Base-by-base conservation (phyloP, 2,113 vertebrate genomes). In the Castor canadensis region DNA sequence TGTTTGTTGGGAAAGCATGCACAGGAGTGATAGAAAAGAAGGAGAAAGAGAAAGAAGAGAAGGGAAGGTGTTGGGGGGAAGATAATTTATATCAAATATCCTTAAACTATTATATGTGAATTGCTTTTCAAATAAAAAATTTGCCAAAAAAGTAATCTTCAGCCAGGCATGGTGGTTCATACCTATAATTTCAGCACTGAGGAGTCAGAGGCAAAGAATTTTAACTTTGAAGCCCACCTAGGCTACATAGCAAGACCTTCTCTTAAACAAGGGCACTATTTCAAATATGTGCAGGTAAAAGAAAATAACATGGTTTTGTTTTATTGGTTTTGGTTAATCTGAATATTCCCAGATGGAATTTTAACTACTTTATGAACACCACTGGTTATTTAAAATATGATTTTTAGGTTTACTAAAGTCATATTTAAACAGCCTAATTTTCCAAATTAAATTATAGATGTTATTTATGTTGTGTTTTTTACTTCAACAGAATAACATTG, bases 111-210 rank as follows among this genome's bases (percentile, higher is more conserved):
- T 93, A 75, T 43, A 66, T 28, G 80, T 73, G 10, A 64, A 47
- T 87, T 60, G 43, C 4, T 82, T 90, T 89, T 93, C 58, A 95
- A 80, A 71, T 75, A 43, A 87, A 60, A 90, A 62, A 81, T 49
- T 64, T 92, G 6, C 84, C 58, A 24, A 45, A 79, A 73, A 76
- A 89, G 62, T 32, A 60, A 30, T 52, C 24, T 30, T 35, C 40
- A 72, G 49, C 28, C 28, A 45, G 38, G 52, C 38, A 2, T 43
- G 28, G 40, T 54, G 38, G 15, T 1, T 13, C 24, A 38, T 35
- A 45, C 24, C 16, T 56, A 9, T 12, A 72, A 40, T 35, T n/a
- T 35, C 43, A 32, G 6, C 8, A 3, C 6, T 32, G 8, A 15
- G 4, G 38, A 86, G 19, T 17, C 38, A 54, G 38, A 40, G 28